Conservation (phyloP, 1,140 invertebrate genomes). For the Bombus balteatus region DNA sequence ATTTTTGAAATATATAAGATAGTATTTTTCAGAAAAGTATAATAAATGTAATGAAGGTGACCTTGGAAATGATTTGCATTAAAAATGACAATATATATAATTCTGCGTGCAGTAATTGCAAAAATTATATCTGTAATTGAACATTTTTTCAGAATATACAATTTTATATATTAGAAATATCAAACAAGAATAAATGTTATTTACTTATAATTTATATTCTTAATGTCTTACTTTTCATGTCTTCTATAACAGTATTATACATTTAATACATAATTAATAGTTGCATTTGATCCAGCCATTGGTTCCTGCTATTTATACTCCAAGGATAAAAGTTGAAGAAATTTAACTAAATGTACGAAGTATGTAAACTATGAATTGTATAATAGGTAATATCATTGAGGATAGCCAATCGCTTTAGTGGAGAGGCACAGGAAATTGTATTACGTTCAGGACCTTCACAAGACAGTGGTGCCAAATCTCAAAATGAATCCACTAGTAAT, state of each 20-base stretch:
- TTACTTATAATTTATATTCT: background rate
- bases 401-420: slow-evolving; percentile 89
- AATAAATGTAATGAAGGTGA: background rate
- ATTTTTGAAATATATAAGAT: background rate
- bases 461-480: slow-evolving; percentile 77
- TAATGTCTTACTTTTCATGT: background rate
- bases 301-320: too few species aligned
- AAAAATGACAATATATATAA: background rate
- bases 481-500: slow-evolving; percentile 73
- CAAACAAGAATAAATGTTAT: background rate
- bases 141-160: background rate
- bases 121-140: background rate
- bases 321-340: too few species aligned
- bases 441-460: slow-evolving; percentile 84
- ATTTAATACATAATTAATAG: slow-evolving; percentile 84
- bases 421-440: slow-evolving; percentile 90
- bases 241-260: background rate
- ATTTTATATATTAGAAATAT: background rate
- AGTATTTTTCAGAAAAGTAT: background rate
- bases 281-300: too few species aligned
- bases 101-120: background rate
- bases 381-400: slow-evolving; percentile 91
- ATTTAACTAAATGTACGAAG: too few species aligned
- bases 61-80: background rate
- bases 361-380: background rate